Conservation (phyloP, 1,140 invertebrate species). For the Metopolophium dirhodum region DNA sequence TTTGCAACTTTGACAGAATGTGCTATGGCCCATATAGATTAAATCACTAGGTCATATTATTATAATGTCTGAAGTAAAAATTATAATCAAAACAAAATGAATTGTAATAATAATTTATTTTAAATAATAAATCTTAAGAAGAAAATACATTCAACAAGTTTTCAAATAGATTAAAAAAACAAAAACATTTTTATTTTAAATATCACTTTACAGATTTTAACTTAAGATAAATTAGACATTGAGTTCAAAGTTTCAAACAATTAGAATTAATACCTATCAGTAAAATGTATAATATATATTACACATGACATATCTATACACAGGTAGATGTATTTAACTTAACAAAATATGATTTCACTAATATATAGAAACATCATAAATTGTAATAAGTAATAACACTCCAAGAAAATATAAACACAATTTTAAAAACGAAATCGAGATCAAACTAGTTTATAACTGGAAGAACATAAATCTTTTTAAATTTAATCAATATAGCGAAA, state of each 20-base stretch:
- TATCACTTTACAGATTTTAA: not conserved
- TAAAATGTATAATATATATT: not conserved
- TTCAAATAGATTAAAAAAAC: not conserved
- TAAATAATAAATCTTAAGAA: not conserved
- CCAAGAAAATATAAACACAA: not conserved
- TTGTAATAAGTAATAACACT: not conserved
- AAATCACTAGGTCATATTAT: no score
- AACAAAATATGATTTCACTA: not conserved
- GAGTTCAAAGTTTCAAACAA: not conserved
- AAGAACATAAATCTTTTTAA: slow-evolving; percentile 4
- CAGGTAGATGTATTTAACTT: not conserved
- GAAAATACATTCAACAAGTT: not conserved
- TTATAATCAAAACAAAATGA: not conserved
- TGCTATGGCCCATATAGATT: no score
- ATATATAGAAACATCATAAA: not conserved
- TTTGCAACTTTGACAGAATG: no score
- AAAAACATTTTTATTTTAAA: not conserved
- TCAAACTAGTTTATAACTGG: slow-evolving; percentile 1
- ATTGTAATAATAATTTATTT: not conserved
- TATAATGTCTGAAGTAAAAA: not conserved
- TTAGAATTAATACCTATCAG: not conserved
- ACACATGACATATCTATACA: not conserved
- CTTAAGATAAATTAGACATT: not conserved
- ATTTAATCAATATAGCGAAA: not conserved
- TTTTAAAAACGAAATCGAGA: not conserved